Conservation (phyloP, 1,140 invertebrate species). For the Ips typographus region DNA sequence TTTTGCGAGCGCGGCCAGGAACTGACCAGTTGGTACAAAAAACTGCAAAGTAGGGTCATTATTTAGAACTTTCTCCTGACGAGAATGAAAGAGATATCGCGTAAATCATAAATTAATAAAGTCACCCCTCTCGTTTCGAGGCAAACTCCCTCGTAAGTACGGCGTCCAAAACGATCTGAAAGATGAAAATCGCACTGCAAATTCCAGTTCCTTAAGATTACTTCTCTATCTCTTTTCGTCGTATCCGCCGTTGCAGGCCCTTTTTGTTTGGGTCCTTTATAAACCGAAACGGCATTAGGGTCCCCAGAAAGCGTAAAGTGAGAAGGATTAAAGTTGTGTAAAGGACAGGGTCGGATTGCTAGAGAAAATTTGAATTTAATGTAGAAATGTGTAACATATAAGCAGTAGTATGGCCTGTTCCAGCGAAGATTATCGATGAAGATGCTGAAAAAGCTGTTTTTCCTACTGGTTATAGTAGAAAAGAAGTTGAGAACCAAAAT, state of each 20-base stretch:
- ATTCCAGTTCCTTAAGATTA: conserved; percentile 49
- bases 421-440: no score
- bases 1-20: no score
- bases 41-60: no score
- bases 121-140: conserved; percentile 5
- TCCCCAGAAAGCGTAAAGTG: conserved; percentile 38
- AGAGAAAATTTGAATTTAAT: no score
- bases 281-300: conserved; percentile 42
- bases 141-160: conserved; percentile 39
- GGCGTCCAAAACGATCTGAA: conserved; percentile 48
- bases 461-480: no score
- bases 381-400: no score
- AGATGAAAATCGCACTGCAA: conserved; percentile 49
- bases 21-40: no score
- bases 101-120: not conserved
- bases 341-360: conserved; percentile 4
- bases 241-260: conserved; percentile 26
- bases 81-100: no score
- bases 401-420: no score
- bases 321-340: conserved; percentile 39
- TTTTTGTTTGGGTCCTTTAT: conserved; percentile 36
- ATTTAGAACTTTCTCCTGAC: no score
- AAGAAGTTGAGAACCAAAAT: no score
- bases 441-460: no score
- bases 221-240: conserved; percentile 36